A percentile compares a stretch with the other conserved stretches of the same genome.
These are phyloP conservation scores for Tenebrio molitor DNA, from an alignment of 1,140 invertebrate genomes.

Conservation along the genomic window DNA sequence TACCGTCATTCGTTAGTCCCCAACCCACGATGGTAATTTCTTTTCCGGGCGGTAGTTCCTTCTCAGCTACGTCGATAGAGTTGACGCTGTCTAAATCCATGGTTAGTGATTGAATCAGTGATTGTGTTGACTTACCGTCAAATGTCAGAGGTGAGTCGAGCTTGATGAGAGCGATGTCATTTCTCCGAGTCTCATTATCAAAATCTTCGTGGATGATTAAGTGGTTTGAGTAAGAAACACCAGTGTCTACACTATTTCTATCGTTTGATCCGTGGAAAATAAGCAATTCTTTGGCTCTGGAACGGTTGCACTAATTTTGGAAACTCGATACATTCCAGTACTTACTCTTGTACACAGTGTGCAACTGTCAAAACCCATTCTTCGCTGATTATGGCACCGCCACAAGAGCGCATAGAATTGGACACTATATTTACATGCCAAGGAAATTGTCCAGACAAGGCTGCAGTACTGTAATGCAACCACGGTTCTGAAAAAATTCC, in stretches of 20 bases:
- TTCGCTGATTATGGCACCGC: slow-evolving; percentile 10
- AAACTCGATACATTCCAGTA: too few relatives aligned
- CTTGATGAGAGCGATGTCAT: slow-evolving; percentile 9
- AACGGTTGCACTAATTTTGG: too few relatives aligned
- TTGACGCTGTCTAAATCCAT: background rate
- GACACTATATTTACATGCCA: slow-evolving; percentile 4
- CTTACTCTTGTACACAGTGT: slow-evolving; percentile 11
- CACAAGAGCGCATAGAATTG: slow-evolving; percentile 4
- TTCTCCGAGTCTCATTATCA: background rate
- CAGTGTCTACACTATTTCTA: too few relatives aligned
- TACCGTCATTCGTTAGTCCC: slow-evolving; percentile 21
- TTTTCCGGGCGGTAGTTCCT: background rate
- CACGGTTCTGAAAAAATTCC: too few relatives aligned
- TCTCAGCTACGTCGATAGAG: background rate
- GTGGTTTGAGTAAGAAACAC: too few relatives aligned
- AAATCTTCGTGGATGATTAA: background rate
- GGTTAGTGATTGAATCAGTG: background rate
- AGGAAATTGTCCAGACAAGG: slow-evolving; percentile 8
- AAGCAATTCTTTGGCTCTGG: background rate
- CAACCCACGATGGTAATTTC: slow-evolving; percentile 24
- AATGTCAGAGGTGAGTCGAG: background rate
- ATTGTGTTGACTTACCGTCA: background rate
- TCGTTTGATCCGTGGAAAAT: background rate
- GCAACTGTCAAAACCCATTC: slow-evolving; percentile 25
- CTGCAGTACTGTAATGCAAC: too few relatives aligned